Conservation (phyloP, 1,140 invertebrate species). For the Drosophila ananassae region DNA sequence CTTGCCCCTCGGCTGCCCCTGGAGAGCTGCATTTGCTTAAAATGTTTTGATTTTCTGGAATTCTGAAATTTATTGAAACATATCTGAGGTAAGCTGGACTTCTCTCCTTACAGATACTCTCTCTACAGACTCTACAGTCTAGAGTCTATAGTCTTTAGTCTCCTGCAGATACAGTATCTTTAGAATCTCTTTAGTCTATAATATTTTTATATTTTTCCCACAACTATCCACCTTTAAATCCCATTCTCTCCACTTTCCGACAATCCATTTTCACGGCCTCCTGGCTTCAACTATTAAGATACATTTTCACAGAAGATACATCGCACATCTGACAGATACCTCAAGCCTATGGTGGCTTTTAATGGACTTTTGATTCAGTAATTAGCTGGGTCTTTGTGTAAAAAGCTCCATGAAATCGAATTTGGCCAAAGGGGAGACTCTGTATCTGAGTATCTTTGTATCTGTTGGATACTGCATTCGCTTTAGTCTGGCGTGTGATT, state of each 20-base stretch:
- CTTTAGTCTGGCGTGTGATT: conserved; percentile 65
- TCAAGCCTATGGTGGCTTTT: conserved; percentile 38
- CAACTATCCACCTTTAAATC: conserved; percentile 31
- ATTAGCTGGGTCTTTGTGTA: conserved; percentile 59
- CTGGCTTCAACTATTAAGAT: conserved; percentile 44
- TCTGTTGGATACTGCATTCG: conserved; percentile 45
- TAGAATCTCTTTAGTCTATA: not conserved
- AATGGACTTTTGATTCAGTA: conserved; percentile 77
- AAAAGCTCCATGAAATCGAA: conserved; percentile 57
- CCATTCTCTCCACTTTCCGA: conserved; percentile 51
- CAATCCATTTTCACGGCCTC: conserved; percentile 20
- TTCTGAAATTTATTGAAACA: conserved; percentile 66
- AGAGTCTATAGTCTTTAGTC: too few relatives aligned
- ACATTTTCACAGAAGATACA: conserved; percentile 49
- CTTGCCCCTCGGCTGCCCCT: not conserved
- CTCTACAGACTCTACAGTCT: too few relatives aligned
- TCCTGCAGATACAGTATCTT: not conserved
- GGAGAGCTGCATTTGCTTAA: conserved; percentile 28
- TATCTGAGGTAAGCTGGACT: conserved; percentile 50
- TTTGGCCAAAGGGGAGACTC: conserved; percentile 32
- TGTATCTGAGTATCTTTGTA: conserved; percentile 13
- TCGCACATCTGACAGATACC: conserved; percentile 10
- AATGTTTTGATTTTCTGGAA: conserved; percentile 77
- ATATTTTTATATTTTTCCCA: conserved; percentile 15
- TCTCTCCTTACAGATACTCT: conserved; percentile 14